These are phyloP conservation scores for Helleia helle DNA, from an alignment of 2,888 invertebrate genomes.

Conservation along the genomic window DNA sequence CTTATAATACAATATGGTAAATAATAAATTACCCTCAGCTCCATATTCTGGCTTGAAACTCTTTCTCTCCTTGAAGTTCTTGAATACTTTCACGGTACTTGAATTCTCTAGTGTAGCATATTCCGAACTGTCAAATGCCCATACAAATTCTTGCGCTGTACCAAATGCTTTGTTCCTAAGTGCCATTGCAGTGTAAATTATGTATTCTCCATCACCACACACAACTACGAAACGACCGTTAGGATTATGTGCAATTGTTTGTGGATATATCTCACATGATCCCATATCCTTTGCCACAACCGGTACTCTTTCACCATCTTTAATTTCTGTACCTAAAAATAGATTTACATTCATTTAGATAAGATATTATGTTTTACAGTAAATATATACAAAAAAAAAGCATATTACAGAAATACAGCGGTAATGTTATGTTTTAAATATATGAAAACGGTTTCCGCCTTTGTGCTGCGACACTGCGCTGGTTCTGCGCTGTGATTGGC, in stretches of 20 bases:
- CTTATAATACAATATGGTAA: too few species aligned
- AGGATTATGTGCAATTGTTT: slow-evolving; percentile 98
- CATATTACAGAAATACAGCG: too few species aligned
- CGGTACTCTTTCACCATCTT: slow-evolving; percentile 94
- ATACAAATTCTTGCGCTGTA: slow-evolving; percentile 98
- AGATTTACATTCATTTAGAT: neutral
- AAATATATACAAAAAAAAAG: slow-evolving; percentile 1
- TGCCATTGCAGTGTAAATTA: slow-evolving; percentile 99
- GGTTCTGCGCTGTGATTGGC: too few species aligned
- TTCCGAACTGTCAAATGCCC: slow-evolving; percentile 97
- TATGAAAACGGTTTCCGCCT: too few species aligned
- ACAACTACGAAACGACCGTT: slow-evolving; percentile 95
- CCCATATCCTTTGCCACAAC: slow-evolving; percentile 99
- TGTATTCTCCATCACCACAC: slow-evolving; percentile 99
- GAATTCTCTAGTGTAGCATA: slow-evolving; percentile 92
- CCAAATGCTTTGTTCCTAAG: slow-evolving; percentile 99
- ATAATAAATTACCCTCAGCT: slow-evolving; percentile 90
- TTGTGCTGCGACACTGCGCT: too few species aligned
- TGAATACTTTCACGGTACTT: slow-evolving; percentile 93
- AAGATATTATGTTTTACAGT: slow-evolving; percentile 2
- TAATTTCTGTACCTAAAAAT: slow-evolving; percentile 76
- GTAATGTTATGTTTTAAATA: too few species aligned
- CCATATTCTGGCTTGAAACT: slow-evolving; percentile 97
- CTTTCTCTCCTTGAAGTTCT: slow-evolving; percentile 98
- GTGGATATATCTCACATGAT: slow-evolving; percentile 99